Percentiles rank a stretch among this genome's conserved stretches.
Evolutionary conservation across 2,113 vertebrate species (phyloP).

Genomic region (Equus przewalskii): DNA sequence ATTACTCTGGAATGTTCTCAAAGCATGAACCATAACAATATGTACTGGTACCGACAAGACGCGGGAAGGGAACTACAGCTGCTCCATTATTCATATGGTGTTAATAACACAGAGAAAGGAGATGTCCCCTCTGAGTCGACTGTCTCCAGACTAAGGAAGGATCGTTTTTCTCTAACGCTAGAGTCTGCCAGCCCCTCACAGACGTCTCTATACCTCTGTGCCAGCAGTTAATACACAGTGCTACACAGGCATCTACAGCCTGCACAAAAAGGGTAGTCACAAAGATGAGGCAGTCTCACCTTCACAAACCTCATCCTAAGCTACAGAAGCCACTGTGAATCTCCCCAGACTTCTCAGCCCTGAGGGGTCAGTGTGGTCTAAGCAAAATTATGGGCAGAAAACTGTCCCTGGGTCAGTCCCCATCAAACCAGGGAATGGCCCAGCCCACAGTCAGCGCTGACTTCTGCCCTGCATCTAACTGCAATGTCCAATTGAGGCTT

Average conservation of each 20-base stretch:
- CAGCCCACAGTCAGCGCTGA: not conserved
- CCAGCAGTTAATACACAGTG: constrained; percentile 44
- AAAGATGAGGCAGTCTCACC: not conserved
- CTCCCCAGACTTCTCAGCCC: not conserved
- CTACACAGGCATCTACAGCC: not conserved
- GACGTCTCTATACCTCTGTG: constrained; percentile 28
- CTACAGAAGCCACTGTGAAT: not conserved
- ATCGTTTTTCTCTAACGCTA: not conserved
- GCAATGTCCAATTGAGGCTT: not conserved
- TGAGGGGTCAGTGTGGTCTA: not conserved
- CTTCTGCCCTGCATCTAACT: no score
- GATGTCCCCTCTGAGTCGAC: not conserved
- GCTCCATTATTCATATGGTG: not conserved
- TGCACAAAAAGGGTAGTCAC: not conserved
- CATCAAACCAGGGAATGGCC: not conserved
- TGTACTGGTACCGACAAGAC: constrained; percentile 81
- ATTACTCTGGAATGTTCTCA: constrained; percentile 76
- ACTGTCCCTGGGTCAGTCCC: not conserved
- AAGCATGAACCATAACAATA: not conserved
- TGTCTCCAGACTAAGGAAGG: accelerated
- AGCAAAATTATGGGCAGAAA: not conserved
- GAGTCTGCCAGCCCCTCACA: not conserved
- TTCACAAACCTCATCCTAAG: not conserved
- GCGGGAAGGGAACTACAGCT: not conserved
- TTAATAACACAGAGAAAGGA: accelerated